Conservation (phyloP, 2,797 vertebrate genomes). For the Typhlichthys eigenmanni region DNA sequence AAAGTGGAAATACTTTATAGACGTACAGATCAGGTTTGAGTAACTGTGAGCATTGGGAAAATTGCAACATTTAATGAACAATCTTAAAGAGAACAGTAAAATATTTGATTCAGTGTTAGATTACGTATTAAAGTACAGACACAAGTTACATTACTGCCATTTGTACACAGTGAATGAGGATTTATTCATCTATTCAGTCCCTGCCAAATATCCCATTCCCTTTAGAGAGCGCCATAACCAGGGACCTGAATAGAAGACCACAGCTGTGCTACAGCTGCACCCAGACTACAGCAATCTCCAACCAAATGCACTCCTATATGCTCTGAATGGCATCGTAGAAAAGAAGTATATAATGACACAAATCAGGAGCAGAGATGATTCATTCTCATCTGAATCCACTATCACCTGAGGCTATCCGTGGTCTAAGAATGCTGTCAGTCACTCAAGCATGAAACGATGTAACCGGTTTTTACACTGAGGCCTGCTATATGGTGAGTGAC, state of each 20-base stretch:
- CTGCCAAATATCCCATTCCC: background rate
- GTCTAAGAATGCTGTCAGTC: conserved; percentile 24
- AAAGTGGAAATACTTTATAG: background rate
- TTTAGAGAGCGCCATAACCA: conserved; percentile 1
- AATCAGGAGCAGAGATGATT: conserved; percentile 36
- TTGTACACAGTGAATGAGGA: background rate
- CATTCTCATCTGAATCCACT: conserved; percentile 38
- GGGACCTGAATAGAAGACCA: conserved; percentile 15
- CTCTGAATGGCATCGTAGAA: conserved; percentile 17
- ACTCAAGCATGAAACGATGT: conserved; percentile 28
- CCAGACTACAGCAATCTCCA: conserved; percentile 15
- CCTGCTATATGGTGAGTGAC: conserved; percentile 20
- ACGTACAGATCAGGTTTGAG: background rate
- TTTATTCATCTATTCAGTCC: background rate
- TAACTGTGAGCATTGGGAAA: background rate
- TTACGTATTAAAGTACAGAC: background rate
- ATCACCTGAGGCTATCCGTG: conserved; percentile 28
- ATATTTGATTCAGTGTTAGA: background rate
- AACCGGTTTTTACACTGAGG: conserved; percentile 19
- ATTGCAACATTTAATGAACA: background rate
- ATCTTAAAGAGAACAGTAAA: background rate
- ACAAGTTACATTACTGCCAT: background rate
- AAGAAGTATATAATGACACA: conserved; percentile 35
- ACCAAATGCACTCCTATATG: conserved; percentile 26
- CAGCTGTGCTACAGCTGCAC: conserved; percentile 15